Evolutionary conservation across 2,113 vertebrate species (phyloP).

Genomic region (Mormyrus lacerda): DNA sequence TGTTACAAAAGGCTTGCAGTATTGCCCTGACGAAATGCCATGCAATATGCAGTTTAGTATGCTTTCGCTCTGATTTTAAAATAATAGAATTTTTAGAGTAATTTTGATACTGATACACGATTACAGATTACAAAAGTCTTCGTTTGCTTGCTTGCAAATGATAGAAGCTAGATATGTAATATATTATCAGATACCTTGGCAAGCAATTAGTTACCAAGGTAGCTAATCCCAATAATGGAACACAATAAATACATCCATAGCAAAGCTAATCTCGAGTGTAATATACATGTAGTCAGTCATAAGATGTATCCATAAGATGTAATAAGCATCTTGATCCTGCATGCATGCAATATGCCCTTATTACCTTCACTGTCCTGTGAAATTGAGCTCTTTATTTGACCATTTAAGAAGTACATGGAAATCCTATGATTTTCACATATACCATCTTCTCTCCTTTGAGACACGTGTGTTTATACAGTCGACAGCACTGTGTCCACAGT

Average conservation of each 20-base stretch:
- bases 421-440: not conserved
- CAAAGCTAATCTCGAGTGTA: not conserved
- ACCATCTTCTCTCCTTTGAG: not conserved
- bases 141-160: not conserved
- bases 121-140: not conserved
- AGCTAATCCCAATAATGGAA: not conserved
- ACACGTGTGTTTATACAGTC: not conserved
- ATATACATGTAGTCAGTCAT: not conserved
- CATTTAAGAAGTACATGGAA: not conserved
- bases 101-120: not conserved
- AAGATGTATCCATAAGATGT: too few species aligned
- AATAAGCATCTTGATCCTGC: not conserved
- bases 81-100: not conserved
- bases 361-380: not conserved
- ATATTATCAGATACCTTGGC: not conserved
- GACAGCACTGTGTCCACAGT: not conserved
- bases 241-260: not conserved
- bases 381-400: not conserved
- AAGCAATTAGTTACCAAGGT: not conserved
- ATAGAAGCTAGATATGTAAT: not conserved
- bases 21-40: slow-evolving; percentile 13
- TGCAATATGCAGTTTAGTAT: not conserved
- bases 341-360: not conserved
- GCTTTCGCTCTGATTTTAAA: not conserved
- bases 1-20: not conserved